Evolutionary conservation across 2,113 vertebrate genomes (phyloP).

Genomic region (Cyanoliseus patagonus): DNA sequence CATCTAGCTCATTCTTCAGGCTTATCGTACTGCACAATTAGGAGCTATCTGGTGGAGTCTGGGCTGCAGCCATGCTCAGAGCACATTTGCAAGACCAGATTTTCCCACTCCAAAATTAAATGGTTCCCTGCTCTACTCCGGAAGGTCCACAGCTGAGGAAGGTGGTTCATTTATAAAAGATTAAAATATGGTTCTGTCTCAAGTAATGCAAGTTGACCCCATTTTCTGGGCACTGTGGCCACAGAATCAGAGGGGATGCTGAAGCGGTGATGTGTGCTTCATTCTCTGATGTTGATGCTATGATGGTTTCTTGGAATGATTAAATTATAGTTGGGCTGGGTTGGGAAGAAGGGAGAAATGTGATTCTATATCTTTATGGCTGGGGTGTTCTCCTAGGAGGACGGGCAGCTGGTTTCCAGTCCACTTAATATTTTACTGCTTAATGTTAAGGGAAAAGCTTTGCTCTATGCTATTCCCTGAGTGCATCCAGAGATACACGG

Average conservation of each 20-base stretch:
- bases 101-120: not conserved
- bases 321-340: not conserved
- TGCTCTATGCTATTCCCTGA: not conserved
- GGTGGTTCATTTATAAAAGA: not conserved
- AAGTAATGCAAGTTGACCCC: not conserved
- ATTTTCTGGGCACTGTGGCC: not conserved
- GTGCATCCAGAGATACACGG: not conserved
- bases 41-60: not conserved
- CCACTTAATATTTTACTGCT: not conserved
- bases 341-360: not conserved
- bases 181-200: not conserved
- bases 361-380: not conserved
- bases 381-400: not conserved
- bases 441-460: not conserved
- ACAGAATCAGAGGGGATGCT: not conserved
- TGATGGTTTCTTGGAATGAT: not conserved
- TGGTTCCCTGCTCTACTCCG: not conserved
- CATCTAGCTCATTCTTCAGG: not conserved
- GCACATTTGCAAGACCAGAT: fast-evolving
- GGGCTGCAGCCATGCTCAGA: not conserved
- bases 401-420: not conserved
- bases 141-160: not conserved
- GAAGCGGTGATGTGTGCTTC: not conserved
- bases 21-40: not conserved
- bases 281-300: not conserved